These are phyloP conservation scores for Pteria penguin DNA, from an alignment of 2,888 invertebrate genomes.

Conservation along the genomic window DNA sequence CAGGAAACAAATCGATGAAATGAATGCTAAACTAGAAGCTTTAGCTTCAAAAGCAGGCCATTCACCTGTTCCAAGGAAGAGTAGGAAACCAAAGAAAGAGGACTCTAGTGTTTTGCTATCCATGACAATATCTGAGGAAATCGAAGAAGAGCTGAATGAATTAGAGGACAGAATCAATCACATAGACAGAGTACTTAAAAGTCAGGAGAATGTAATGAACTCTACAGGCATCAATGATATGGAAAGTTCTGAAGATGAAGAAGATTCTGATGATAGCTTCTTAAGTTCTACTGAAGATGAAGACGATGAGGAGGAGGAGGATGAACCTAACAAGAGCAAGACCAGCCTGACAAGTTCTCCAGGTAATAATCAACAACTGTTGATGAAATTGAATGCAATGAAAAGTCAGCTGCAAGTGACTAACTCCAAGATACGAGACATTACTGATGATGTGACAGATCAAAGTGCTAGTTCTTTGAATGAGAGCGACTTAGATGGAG, in stretches of 20 bases:
- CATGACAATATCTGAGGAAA: constrained; percentile 52
- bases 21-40: constrained; percentile 91
- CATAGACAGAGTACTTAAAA: constrained; percentile 61
- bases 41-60: constrained; percentile 87
- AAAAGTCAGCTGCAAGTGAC: constrained; percentile 62
- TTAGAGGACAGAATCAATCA: constrained; percentile 64
- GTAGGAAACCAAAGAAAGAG: neutral
- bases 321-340: constrained; percentile 45
- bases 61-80: neutral
- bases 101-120: constrained; percentile 33
- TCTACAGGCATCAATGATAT: constrained; percentile 47
- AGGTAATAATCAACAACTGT: constrained; percentile 48
- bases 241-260: constrained; percentile 44
- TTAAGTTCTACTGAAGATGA: constrained; percentile 50
- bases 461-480: constrained; percentile 33
- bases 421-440: constrained; percentile 60
- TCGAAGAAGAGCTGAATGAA: constrained; percentile 62
- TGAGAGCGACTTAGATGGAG: constrained; percentile 45
- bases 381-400: constrained; percentile 66
- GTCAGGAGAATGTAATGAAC: constrained; percentile 46
- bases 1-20: constrained; percentile 85
- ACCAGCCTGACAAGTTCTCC: constrained; percentile 41
- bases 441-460: constrained; percentile 55
- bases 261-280: constrained; percentile 59
- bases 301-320: constrained; percentile 50